These are phyloP conservation scores for Pangasius sanitwongsei DNA, from an alignment of 2,797 vertebrate species.

Conservation along the genomic window DNA sequence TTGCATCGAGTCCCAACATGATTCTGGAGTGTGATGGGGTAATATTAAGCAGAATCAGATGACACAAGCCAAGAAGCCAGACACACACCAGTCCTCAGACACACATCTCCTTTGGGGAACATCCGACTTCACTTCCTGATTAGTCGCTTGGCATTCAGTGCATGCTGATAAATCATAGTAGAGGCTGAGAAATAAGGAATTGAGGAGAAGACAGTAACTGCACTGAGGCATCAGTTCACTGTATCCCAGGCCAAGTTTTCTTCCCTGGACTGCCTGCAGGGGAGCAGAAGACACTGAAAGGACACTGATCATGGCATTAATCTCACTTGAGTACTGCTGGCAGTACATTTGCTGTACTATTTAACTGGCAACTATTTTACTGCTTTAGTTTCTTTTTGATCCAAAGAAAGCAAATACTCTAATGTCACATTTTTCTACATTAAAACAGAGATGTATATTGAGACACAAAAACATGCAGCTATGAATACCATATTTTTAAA, in stretches of 20 bases:
- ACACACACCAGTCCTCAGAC: conserved; percentile 39
- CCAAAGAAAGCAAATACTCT: background rate
- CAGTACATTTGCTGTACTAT: background rate
- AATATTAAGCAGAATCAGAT: conserved; percentile 35
- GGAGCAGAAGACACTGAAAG: conserved; percentile 19
- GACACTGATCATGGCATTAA: conserved; percentile 36
- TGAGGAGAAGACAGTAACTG: conserved; percentile 14
- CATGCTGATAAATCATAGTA: conserved; percentile 53
- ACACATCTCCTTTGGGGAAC: conserved; percentile 48
- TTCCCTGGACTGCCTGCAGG: conserved; percentile 29
- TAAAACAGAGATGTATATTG: background rate
- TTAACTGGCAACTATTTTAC: conserved; percentile 33
- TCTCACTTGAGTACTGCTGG: conserved; percentile 41
- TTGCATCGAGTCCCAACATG: conserved; percentile 2
- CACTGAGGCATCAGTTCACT: conserved; percentile 16
- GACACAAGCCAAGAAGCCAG: conserved; percentile 44
- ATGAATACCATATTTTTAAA: background rate
- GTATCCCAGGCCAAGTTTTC: conserved; percentile 28
- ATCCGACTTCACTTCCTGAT: conserved; percentile 59
- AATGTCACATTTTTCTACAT: background rate
- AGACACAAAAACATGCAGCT: background rate
- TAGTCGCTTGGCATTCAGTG: conserved; percentile 48
- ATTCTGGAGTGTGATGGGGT: conserved; percentile 24
- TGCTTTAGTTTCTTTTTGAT: conserved; percentile 16
- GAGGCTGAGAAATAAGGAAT: conserved; percentile 17